Conservation (phyloP, 2,113 vertebrate genomes). For the Macaca mulatta region DNA sequence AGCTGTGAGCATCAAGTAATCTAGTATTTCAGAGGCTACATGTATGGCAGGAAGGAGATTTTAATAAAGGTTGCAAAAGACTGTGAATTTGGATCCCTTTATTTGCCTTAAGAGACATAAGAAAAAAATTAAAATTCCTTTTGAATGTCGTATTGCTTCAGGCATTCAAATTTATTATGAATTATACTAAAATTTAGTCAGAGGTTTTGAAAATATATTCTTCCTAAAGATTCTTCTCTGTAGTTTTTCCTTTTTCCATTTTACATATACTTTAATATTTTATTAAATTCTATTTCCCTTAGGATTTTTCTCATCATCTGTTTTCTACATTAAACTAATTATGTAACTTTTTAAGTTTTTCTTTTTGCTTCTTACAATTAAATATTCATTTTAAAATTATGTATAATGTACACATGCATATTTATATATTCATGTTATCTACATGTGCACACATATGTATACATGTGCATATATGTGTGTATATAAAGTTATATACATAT, state of each 20-base stretch:
- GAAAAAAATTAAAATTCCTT: not conserved
- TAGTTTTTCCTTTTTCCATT: not conserved
- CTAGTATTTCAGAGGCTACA: not conserved
- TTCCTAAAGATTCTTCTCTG: not conserved
- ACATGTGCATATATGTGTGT: not conserved
- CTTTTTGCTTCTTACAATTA: not conserved
- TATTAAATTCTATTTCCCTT: slow-evolving; percentile 20
- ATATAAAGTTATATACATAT: not conserved
- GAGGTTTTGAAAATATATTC: not conserved
- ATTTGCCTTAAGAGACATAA: not conserved
- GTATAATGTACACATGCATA: not conserved
- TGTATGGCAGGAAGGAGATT: not conserved
- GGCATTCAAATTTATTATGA: slow-evolving; percentile 5
- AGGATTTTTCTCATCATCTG: not conserved
- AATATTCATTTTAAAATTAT: not conserved
- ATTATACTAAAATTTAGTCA: not conserved
- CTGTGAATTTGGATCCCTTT: not conserved
- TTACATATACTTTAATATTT: not conserved
- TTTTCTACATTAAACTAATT: not conserved
- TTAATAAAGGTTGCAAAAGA: not conserved
- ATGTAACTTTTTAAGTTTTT: not conserved
- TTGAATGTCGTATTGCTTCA: not conserved
- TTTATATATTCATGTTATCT: not conserved
- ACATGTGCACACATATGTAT: not conserved
- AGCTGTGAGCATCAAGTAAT: not conserved